Evolutionary conservation across 2,888 invertebrate genomes (phyloP), one percentile per base, ranked within the genome.

Genomic region (Tipula vernalis): DNA sequence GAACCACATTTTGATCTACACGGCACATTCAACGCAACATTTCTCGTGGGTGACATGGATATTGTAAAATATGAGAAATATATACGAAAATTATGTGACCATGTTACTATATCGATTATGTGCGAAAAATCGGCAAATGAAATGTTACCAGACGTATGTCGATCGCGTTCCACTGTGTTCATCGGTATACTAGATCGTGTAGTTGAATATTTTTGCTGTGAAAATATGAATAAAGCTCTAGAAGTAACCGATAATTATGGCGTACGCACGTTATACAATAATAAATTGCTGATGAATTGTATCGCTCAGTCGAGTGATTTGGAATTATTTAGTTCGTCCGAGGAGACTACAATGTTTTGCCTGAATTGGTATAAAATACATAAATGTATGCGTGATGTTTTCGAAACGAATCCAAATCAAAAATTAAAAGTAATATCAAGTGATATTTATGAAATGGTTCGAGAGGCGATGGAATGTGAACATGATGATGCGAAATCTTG

Each of bases 181-280:
- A 15, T 51, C 15, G 51, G 5, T 4, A 15, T 15, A 5, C 6
- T 51, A 18, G 91, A 91, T 86, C 90, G 90, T 86, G 89, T 92
- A 36, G 91, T 92, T 86, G 91, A 91, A 88, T 91, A 91, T 86
- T 91, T 90, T 88, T 89, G 90, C 88, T 91, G 90, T 89, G 91
- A 91, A 57, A 90, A 91, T 88, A 91, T 91, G 88, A 51, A 51
- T 18, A 89, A 91, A 41, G 91, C 91, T 86, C 89, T 51, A 1
- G 51, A 51, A 15, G 15, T 51, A 15, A 51, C 51, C 5, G 51
- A 51, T 51, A 51, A 51, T 15, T 51, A 51, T 51, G 51, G 51
- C 0, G 51, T n/a, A 5, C 51, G 15, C 2, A 51, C 5, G 1
- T 5, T 51, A 15, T 15, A 51, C 15, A 51, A 15, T 18, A 51